Conservation (phyloP, 2,797 vertebrate genomes). For the Amblyopsis hoosieri region DNA sequence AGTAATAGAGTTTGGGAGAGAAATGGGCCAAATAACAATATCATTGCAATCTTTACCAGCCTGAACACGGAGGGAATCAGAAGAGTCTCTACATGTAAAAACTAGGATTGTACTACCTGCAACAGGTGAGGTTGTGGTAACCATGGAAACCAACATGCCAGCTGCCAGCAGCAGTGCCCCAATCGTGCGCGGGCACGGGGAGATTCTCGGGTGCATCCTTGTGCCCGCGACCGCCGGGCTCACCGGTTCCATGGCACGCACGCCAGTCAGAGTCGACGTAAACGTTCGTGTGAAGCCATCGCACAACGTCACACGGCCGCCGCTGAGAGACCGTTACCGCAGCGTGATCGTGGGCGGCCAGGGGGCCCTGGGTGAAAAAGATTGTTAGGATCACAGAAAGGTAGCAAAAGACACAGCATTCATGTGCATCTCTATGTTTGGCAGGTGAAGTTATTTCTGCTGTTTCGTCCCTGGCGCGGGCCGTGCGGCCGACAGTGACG, state of each 20-base stretch:
- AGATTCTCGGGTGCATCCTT: constrained; percentile 46
- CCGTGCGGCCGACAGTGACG: constrained; percentile 4
- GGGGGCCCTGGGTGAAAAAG: constrained; percentile 52
- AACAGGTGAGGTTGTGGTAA: constrained; percentile 59
- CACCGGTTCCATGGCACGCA: constrained; percentile 51
- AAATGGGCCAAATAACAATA: not conserved
- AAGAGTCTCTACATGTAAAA: not conserved
- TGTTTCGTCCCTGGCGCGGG: not conserved
- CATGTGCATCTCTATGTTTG: not conserved
- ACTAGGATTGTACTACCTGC: constrained; percentile 58
- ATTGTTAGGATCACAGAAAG: not conserved
- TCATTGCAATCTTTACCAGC: not conserved
- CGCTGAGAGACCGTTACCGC: constrained; percentile 5
- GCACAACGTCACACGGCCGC: constrained; percentile 36
- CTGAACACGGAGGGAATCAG: not conserved
- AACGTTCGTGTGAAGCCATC: constrained; percentile 19
- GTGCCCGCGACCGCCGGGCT: constrained; percentile 35
- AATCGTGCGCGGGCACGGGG: constrained; percentile 26
- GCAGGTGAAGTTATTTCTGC: not conserved
- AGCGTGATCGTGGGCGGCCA: constrained; percentile 25
- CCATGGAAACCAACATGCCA: constrained; percentile 59
- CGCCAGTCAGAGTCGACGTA: constrained; percentile 31
- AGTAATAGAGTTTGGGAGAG: too few relatives aligned
- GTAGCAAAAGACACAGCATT: not conserved
- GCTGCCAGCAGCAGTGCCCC: constrained; percentile 52